These are phyloP conservation scores for Thysanoteuthis rhombus DNA, from an alignment of 2,888 invertebrate genomes.

Conservation along the genomic window DNA sequence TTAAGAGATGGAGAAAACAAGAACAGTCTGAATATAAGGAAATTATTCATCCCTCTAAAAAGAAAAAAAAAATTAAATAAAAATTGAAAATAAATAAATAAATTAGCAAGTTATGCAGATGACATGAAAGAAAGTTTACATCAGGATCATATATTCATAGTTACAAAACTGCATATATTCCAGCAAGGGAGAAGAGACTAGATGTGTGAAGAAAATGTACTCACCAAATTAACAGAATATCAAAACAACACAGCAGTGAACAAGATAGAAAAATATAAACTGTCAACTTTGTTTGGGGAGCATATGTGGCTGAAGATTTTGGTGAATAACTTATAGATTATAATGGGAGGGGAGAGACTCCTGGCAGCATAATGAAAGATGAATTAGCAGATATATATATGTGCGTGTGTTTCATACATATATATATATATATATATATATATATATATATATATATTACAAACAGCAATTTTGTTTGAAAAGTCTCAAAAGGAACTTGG, in stretches of 20 bases:
- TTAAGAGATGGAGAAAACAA: neutral
- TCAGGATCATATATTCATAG: neutral
- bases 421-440: too few relatives aligned
- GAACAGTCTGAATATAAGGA: neutral
- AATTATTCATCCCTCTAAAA: neutral
- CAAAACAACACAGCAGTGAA: constrained; percentile 12
- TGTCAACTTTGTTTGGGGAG: neutral
- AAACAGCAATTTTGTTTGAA: too few relatives aligned
- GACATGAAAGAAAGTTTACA: neutral
- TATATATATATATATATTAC: too few relatives aligned
- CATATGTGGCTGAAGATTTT: neutral
- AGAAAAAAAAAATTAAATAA: neutral
- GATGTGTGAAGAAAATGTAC: neutral
- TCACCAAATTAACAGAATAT: neutral
- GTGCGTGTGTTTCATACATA: too few relatives aligned
- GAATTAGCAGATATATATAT: neutral
- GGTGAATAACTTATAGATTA: neutral
- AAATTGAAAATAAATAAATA: neutral
- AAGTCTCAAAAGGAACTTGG: neutral
- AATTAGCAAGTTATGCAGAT: neutral
- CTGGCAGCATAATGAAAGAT: neutral
- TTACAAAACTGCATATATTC: neutral
- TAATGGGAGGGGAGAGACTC: neutral
- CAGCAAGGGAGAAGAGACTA: neutral
- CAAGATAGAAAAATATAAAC: constrained; percentile 12